These are phyloP conservation scores for Paramuricea clavata DNA, from an alignment of 92 coral and sea anemone species.

Conservation along the genomic window DNA sequence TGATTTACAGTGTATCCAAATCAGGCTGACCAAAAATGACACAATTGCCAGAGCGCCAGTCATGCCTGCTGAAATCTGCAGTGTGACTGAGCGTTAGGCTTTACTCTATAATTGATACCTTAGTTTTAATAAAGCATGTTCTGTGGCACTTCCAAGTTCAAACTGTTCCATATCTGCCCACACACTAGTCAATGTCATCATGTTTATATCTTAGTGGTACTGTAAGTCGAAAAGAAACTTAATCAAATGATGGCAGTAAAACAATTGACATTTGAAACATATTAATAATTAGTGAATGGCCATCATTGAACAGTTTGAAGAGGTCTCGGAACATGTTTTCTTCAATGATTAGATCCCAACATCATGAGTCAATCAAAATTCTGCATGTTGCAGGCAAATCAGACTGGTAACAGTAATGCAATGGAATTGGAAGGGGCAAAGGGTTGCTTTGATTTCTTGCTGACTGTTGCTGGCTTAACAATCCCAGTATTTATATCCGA, in stretches of 20 bases:
- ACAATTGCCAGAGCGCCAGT: conserved; percentile 2
- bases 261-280: conserved; percentile 14
- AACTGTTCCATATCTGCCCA: conserved; percentile 26
- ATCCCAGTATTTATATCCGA: too few species aligned
- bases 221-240: conserved; percentile 2
- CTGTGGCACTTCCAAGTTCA: background rate
- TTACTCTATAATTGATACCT: background rate
- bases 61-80: conserved; percentile 20
- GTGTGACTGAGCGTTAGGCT: conserved; percentile 16
- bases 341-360: conserved; percentile 28
- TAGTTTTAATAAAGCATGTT: conserved; percentile 3
- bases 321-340: conserved; percentile 28
- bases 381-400: conserved; percentile 38
- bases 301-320: background rate
- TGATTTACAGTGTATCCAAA: conserved; percentile 7
- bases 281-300: conserved; percentile 15
- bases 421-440: conserved; percentile 35
- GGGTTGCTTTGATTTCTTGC: too few species aligned
- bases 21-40: conserved; percentile 14
- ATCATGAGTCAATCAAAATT: conserved; percentile 29
- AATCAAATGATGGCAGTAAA: conserved; percentile 15
- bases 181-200: conserved; percentile 10
- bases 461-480: too few species aligned
- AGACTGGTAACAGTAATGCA: conserved; percentile 40
- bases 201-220: background rate